Evolutionary conservation across 2,797 vertebrate species (phyloP).

Genomic region (Sarcophilus harrisii): DNA sequence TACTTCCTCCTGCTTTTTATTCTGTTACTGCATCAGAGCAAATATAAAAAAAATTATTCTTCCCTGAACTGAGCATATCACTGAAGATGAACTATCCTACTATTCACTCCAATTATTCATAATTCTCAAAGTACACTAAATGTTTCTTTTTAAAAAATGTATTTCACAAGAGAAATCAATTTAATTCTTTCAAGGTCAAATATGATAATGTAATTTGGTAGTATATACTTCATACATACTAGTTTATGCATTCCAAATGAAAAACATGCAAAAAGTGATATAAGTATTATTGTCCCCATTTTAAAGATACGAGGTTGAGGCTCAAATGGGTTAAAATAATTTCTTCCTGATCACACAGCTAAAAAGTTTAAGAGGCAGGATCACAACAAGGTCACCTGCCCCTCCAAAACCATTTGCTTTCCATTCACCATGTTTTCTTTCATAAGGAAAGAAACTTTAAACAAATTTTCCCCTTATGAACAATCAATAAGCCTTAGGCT

Average conservation of each 20-base stretch:
- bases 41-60: not conserved
- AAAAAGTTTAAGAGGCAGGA: not conserved
- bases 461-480: not conserved
- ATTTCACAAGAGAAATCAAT: slow-evolving; percentile 32
- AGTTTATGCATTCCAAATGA: slow-evolving; percentile 25
- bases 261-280: not conserved
- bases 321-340: not conserved
- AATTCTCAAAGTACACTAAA: not conserved
- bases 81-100: not conserved
- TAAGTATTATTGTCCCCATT: not conserved
- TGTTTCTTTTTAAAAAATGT: not conserved
- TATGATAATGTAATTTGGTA: not conserved
- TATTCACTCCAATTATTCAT: not conserved
- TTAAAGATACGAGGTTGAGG: not conserved
- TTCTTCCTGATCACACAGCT: not conserved
- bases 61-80: slow-evolving; percentile 13
- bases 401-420: not conserved
- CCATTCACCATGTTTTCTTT: not conserved
- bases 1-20: not conserved
- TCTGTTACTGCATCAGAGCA: not conserved
- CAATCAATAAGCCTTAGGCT: not conserved
- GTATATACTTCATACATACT: not conserved
- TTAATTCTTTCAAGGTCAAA: slow-evolving; percentile 20
- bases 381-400: not conserved
- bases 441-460: not conserved